Evolutionary conservation across 2,888 invertebrate species (phyloP).

Genomic region (Digitonthophagus gazella): DNA sequence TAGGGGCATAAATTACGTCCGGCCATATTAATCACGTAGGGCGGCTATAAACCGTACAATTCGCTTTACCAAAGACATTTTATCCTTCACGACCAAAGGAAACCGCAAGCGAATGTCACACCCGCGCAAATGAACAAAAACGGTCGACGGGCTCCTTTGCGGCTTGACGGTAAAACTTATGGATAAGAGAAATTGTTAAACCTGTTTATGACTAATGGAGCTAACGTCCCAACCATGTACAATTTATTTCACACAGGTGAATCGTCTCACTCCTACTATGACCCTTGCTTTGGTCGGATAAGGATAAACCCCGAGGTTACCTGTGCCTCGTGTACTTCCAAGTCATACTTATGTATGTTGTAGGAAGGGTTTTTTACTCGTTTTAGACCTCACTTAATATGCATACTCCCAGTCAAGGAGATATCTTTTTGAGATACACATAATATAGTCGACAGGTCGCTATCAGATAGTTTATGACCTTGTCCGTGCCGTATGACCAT

Average conservation of each 20-base stretch:
- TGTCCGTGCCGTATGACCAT: slow-evolving; percentile 22
- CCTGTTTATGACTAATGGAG: slow-evolving; percentile 40
- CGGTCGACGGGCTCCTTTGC: too few relatives aligned
- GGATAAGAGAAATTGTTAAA: slow-evolving; percentile 39
- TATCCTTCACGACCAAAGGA: slow-evolving; percentile 12
- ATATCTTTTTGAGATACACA: slow-evolving; percentile 33
- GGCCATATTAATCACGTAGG: slow-evolving; percentile 9
- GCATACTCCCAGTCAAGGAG: slow-evolving; percentile 34
- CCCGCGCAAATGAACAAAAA: slow-evolving; percentile 32
- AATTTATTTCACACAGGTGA: slow-evolving; percentile 35
- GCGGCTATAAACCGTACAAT: neutral
- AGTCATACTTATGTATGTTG: slow-evolving; percentile 28
- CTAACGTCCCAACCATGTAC: slow-evolving; percentile 35
- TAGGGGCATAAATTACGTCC: slow-evolving; percentile 4
- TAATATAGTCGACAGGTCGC: slow-evolving; percentile 36
- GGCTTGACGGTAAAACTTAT: too few relatives aligned
- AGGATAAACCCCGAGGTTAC: slow-evolving; percentile 22
- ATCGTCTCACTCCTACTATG: slow-evolving; percentile 21
- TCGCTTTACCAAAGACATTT: slow-evolving; percentile 6
- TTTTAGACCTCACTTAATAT: slow-evolving; percentile 34
- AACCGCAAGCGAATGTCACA: slow-evolving; percentile 22
- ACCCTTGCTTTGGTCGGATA: slow-evolving; percentile 21
- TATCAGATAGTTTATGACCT: slow-evolving; percentile 31
- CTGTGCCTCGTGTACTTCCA: slow-evolving; percentile 26
- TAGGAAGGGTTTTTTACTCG: slow-evolving; percentile 27